Percentiles rank a stretch among this genome's conserved stretches.
Conservation (phyloP, 2,797 vertebrate genomes). For the Gallirallus australis region DNA sequence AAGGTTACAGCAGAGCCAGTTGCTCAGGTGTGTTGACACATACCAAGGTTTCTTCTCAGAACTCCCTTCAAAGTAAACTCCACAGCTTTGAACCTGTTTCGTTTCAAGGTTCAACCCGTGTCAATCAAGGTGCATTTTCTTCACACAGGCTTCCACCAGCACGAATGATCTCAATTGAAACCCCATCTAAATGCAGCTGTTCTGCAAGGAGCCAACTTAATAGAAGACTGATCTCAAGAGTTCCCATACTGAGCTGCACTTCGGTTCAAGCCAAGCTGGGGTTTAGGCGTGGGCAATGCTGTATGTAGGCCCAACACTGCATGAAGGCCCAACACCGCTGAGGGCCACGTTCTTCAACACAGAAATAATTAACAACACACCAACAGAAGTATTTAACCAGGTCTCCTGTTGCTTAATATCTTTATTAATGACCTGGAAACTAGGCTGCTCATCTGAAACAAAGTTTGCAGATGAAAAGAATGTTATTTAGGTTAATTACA, state of each 20-base stretch:
- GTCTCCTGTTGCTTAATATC: neutral
- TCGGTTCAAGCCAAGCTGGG: neutral
- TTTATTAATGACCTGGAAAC: constrained; percentile 51
- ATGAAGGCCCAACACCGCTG: rapidly evolving
- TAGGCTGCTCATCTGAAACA: neutral
- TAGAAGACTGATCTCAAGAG: neutral
- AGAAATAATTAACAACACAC: neutral
- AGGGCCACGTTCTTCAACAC: too few relatives aligned
- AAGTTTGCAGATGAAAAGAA: constrained; percentile 47
- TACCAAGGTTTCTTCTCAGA: constrained; percentile 7
- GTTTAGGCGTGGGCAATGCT: neutral
- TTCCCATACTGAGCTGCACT: neutral
- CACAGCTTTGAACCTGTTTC: neutral
- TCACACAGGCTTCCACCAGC: neutral
- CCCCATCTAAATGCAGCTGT: neutral
- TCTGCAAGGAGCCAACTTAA: neutral
- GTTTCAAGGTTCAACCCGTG: rapidly evolving
- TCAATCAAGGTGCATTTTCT: neutral
- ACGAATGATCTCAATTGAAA: neutral
- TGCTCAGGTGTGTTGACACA: neutral
- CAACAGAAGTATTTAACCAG: neutral
- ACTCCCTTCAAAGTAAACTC: neutral
- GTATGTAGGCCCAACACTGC: neutral
- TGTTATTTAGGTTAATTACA: constrained; percentile 45
- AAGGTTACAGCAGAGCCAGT: neutral